Evolutionary conservation across 2,113 vertebrate species (phyloP), one percentile per base, ranked within the genome.

Genomic region (Tamias sibiricus): DNA sequence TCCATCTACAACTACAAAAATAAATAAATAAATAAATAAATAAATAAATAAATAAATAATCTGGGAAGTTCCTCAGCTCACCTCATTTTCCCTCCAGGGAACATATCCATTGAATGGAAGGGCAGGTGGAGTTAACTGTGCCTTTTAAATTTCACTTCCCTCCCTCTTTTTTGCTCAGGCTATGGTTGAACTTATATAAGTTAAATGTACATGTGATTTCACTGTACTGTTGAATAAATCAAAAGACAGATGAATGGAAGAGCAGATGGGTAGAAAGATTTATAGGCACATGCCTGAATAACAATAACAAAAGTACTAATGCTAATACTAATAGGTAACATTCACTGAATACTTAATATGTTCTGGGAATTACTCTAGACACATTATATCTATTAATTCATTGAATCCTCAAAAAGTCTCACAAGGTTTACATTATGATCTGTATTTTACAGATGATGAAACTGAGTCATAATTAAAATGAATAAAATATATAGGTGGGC

Each of bases 141-240:
- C 64, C 82, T 81, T 96, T 87, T 79, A 87, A 86, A 76, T 47
- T 35, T 8, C 6, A 59, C 92, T 87, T 49, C 68, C 35, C 59
- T 77, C 32, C 20, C 57, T 87, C 52, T 83, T 26, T 96, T 87
- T 93, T 77, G 57, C 68, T 93, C 42, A 88, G 62, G 85, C 59
- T 90, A 82, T 68, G 19, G 49, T 52, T 87, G 66, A 96, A 96
- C 77, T 92, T 64, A 79, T 57, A 5, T 19, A 94, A 90, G 64
- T 76, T 88, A 75, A 95, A 81, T 28, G 26, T 54, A 35, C 47
- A 72, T 68, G 26, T 88, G 57, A 68, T 80, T 93, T 68, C 75
- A 37, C 16, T 64, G 54, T 42, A 69, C 47, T 37, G 1, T 37
- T 95, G 42, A 86, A 49, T 79, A 88, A 94, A 88, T 84, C 30